phyloP scores from a whole-genome alignment of 2,797 vertebrate genomes.

The Acanthurus tractus region DNA sequence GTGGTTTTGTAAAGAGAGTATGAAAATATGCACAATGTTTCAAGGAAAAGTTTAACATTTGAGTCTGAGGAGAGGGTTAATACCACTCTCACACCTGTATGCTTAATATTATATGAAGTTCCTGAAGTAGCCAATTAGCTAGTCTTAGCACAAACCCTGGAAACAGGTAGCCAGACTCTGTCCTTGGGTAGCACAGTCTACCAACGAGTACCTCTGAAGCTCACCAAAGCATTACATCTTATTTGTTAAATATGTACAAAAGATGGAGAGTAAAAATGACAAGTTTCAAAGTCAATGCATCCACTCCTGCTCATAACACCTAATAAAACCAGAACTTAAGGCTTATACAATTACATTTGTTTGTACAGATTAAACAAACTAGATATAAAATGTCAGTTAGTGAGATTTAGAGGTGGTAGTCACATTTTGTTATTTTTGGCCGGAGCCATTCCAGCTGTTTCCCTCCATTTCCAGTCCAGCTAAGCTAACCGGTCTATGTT shows the following conservation, averaged over 20 bases:
- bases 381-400: not conserved
- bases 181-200: too few relatives aligned
- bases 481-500: slow-evolving; percentile 12
- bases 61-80: too few relatives aligned
- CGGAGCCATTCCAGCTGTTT: not conserved
- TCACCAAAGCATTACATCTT: not conserved
- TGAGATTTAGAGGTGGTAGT: not conserved
- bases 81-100: not conserved
- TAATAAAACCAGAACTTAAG: not conserved
- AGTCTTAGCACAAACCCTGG: not conserved
- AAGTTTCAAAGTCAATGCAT: not conserved
- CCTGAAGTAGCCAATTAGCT: not conserved
- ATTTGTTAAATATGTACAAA: not conserved
- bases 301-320: too few relatives aligned
- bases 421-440: slow-evolving; percentile 6
- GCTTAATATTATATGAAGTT: not conserved
- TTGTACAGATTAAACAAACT: not conserved
- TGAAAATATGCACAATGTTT: not conserved
- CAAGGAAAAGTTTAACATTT: not conserved
- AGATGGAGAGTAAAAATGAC: not conserved
- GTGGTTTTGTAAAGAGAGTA: too few relatives aligned
- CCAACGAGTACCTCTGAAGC: not conserved
- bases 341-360: not conserved
- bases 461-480: slow-evolving; percentile 5
- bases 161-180: not conserved